These are phyloP conservation scores for Morpho deidamia DNA, from an alignment of 2,888 invertebrate genomes.

Conservation along the genomic window DNA sequence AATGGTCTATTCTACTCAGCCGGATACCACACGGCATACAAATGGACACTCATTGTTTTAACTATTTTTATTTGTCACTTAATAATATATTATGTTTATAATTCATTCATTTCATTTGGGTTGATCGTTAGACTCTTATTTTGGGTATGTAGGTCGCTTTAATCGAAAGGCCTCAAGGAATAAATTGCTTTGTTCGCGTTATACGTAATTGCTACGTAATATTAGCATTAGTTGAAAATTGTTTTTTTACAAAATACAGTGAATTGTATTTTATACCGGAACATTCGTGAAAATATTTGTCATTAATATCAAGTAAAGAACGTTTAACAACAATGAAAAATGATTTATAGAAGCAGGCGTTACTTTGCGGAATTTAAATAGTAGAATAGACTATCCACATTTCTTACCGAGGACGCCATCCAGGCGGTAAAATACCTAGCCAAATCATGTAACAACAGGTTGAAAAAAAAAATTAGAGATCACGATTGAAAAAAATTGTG, in stretches of 20 bases:
- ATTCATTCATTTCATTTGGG: background rate
- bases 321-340: background rate
- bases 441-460: too few species aligned
- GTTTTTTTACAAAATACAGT: background rate
- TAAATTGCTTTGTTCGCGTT: slow-evolving; percentile 20
- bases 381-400: too few species aligned
- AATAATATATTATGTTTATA: background rate
- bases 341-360: too few species aligned
- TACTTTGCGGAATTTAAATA: too few species aligned
- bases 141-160: slow-evolving; percentile 36
- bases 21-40: too few species aligned
- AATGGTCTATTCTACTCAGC: too few species aligned
- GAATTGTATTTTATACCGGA: background rate
- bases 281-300: slow-evolving; percentile 4
- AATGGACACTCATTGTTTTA: too few species aligned
- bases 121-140: slow-evolving; percentile 15
- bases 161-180: slow-evolving; percentile 30
- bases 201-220: slow-evolving; percentile 8
- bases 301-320: background rate
- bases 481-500: too few species aligned
- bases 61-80: background rate
- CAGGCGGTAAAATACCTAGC: too few species aligned
- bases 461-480: too few species aligned
- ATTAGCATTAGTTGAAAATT: background rate
- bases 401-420: too few species aligned